Evolutionary conservation across 2,797 vertebrate genomes (phyloP).

Genomic region (Triplophysa yarkandensis): DNA sequence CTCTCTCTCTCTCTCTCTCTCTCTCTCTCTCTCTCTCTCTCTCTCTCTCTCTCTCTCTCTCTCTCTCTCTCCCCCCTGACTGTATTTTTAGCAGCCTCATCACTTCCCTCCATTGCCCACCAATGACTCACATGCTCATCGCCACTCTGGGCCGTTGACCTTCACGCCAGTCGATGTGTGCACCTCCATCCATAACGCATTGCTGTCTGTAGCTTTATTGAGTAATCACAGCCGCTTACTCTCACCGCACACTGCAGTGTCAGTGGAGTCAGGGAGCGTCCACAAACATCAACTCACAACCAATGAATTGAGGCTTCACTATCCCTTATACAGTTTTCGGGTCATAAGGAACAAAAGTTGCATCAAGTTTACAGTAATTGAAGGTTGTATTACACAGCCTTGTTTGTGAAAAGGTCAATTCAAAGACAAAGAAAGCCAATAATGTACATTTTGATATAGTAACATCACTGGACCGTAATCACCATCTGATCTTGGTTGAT

Average conservation of each 20-base stretch:
- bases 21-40: conserved; percentile 7
- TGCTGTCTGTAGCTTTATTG: conserved; percentile 45
- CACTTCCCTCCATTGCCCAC: conserved; percentile 51
- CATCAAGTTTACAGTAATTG: too few species aligned
- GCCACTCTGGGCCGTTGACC: conserved; percentile 47
- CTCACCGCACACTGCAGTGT: conserved; percentile 41
- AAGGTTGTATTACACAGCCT: background rate
- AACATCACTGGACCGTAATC: background rate
- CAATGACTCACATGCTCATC: conserved; percentile 47
- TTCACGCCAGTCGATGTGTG: conserved; percentile 35
- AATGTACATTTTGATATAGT: background rate
- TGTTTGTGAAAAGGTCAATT: background rate
- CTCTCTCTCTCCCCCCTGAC: conserved; percentile 12
- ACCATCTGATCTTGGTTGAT: background rate
- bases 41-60: conserved; percentile 5
- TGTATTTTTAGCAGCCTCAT: conserved; percentile 58
- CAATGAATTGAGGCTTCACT: conserved; percentile 18
- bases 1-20: conserved; percentile 14
- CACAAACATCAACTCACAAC: conserved; percentile 26
- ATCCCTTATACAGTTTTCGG: conserved; percentile 5
- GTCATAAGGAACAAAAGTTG: background rate
- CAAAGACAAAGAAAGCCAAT: background rate
- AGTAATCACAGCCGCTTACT: conserved; percentile 46
- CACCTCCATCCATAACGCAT: conserved; percentile 45
- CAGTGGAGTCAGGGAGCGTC: conserved; percentile 21